A percentile compares a stretch with the other conserved stretches of the same genome.
Evolutionary conservation across 2,888 invertebrate species (phyloP).

Genomic region (Cyclophora albipunctata): DNA sequence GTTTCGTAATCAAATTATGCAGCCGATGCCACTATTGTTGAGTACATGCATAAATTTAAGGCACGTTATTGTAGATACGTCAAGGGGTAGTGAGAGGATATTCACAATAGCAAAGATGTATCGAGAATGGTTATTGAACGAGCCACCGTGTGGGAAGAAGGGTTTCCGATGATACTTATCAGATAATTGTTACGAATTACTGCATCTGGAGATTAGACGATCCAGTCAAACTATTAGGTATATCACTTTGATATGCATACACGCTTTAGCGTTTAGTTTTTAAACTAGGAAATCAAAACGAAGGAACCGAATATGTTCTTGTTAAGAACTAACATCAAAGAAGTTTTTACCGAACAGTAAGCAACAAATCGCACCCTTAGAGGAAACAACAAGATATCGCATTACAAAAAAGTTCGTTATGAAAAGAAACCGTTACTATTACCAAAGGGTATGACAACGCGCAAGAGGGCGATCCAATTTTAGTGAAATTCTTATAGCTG

Average conservation of each 20-base stretch:
- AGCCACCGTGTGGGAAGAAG: constrained; percentile 67
- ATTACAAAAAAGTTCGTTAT: constrained; percentile 73
- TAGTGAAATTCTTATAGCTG: constrained; percentile 59
- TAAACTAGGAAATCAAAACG: background rate
- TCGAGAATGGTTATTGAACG: constrained; percentile 58
- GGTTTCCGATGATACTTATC: constrained; percentile 69
- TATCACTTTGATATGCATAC: constrained; percentile 1
- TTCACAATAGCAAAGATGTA: constrained; percentile 53
- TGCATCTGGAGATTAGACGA: constrained; percentile 44
- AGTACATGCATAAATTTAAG: constrained; percentile 68
- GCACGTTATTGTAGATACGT: constrained; percentile 59
- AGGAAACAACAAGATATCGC: constrained; percentile 68
- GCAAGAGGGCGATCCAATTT: constrained; percentile 68
- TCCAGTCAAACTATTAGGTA: constrained; percentile 7
- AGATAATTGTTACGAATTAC: constrained; percentile 71
- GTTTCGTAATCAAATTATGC: constrained; percentile 73
- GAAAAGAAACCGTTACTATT: constrained; percentile 72
- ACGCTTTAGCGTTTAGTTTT: no score
- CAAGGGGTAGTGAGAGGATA: constrained; percentile 57
- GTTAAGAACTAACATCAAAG: constrained; percentile 58
- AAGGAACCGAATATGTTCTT: constrained; percentile 22
- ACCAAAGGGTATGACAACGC: constrained; percentile 68
- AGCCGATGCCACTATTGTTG: constrained; percentile 68
- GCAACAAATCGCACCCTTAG: constrained; percentile 64
- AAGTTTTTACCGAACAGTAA: constrained; percentile 37